Percentiles rank a stretch among this genome's conserved stretches.
Conservation (phyloP, 2,888 invertebrate species). For the Anthophora plumipes region DNA sequence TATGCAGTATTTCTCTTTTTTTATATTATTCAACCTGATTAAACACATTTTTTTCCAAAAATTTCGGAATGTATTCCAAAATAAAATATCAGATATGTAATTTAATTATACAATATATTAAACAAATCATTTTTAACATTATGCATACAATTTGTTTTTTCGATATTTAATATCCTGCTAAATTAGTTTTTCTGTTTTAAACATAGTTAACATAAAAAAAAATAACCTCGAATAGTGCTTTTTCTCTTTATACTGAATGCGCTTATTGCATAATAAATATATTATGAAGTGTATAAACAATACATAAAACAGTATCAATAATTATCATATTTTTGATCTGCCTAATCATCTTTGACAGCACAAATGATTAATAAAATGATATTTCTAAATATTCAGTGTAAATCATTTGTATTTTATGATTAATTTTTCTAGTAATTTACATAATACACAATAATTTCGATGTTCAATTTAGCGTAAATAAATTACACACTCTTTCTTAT, state of each 20-base stretch:
- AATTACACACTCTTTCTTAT: not conserved
- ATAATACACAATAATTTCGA: not conserved
- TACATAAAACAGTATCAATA: not conserved
- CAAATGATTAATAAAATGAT: not conserved
- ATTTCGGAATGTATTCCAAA: not conserved
- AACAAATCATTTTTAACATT: conserved; percentile 12
- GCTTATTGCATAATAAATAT: not conserved
- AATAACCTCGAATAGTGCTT: no score
- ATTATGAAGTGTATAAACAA: not conserved
- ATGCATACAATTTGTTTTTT: not conserved
- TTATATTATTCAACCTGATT: not conserved
- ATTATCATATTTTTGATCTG: not conserved
- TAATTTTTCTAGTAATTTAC: not conserved
- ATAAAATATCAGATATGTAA: conserved; percentile 17
- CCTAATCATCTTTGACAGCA: not conserved
- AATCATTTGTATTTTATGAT: not conserved
- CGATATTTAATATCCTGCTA: not conserved
- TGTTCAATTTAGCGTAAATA: not conserved
- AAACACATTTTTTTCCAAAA: not conserved
- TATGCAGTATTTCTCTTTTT: not conserved
- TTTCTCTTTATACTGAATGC: not conserved
- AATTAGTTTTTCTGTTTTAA: not conserved
- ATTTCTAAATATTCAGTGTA: not conserved
- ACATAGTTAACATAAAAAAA: not conserved
- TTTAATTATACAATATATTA: conserved; percentile 32